Percentiles rank a stretch among this genome's conserved stretches.
Evolutionary conservation across 2,113 vertebrate species (phyloP).

Genomic region (Zapus hudsonius): DNA sequence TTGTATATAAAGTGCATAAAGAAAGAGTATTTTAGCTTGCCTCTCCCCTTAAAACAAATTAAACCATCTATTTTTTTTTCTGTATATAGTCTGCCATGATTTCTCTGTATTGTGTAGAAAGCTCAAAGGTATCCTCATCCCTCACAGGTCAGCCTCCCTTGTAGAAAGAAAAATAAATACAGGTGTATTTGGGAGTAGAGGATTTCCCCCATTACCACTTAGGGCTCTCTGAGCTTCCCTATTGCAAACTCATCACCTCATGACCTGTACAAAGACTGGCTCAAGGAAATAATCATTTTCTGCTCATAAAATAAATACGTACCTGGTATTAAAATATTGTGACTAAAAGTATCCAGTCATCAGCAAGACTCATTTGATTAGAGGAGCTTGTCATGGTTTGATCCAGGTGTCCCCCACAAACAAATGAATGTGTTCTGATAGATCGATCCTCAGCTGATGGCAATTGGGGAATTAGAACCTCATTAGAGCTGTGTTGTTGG

Average conservation of each 20-base stretch:
- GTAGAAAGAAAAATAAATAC: conserved; percentile 5
- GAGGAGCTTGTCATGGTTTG: no score
- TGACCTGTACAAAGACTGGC: neutral
- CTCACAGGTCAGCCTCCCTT: neutral
- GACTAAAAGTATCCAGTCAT: conserved; percentile 24
- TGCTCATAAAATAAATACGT: conserved; percentile 38
- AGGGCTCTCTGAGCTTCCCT: neutral
- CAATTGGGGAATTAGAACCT: no score
- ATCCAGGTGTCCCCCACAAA: no score
- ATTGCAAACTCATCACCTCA: neutral
- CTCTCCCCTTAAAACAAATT: conserved; percentile 28
- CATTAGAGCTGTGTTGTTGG: no score
- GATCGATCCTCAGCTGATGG: no score
- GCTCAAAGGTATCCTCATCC: neutral
- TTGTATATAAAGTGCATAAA: conserved; percentile 16
- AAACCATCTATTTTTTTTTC: neutral
- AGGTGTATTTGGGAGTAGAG: conserved; percentile 7
- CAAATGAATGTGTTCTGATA: no score
- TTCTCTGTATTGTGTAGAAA: neutral
- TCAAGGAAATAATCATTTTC: conserved; percentile 28
- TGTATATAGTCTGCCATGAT: neutral
- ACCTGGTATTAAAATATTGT: conserved; percentile 34
- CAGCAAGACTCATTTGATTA: conserved; percentile 42
- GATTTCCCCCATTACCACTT: neutral
- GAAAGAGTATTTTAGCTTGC: conserved; percentile 21